A percentile compares a stretch with the other conserved stretches of the same genome.
These are phyloP conservation scores for Diadema setosum DNA, from an alignment of 35 echinoderm and acorn worm species.

Conservation along the genomic window DNA sequence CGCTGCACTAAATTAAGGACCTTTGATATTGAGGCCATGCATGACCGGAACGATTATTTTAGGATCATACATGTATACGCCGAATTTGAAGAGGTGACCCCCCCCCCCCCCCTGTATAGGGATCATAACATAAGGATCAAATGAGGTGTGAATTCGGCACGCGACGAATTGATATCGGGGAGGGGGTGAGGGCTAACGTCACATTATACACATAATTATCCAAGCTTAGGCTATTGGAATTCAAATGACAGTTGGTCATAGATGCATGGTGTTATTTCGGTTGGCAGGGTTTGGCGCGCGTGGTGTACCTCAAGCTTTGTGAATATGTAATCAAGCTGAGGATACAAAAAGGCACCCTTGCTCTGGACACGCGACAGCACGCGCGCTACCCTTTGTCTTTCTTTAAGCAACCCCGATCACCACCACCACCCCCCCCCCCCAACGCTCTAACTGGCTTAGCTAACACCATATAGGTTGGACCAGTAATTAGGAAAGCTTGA, in stretches of 20 bases:
- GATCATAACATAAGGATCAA: neutral
- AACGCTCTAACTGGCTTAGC: too few relatives aligned
- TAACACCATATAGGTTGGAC: neutral
- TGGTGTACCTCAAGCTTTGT: neutral
- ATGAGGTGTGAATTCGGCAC: neutral
- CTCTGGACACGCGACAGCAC: neutral
- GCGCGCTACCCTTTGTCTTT: too few relatives aligned
- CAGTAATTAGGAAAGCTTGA: neutral
- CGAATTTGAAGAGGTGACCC: neutral
- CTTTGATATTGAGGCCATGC: too few relatives aligned
- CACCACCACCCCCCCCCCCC: too few relatives aligned
- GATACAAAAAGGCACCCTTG: too few relatives aligned
- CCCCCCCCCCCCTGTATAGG: neutral
- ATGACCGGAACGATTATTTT: too few relatives aligned
- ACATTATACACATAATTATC: neutral
- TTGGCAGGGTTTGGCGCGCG: too few relatives aligned
- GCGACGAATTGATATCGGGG: neutral
- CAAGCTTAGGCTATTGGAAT: neutral
- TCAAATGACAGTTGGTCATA: neutral
- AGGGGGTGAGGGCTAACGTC: neutral
- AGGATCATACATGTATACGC: neutral
- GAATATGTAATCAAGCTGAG: constrained; percentile 3
- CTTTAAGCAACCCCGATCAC: too few relatives aligned
- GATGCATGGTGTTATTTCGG: too few relatives aligned
- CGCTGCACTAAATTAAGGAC: too few relatives aligned